Percentiles rank a stretch among this genome's conserved stretches.
phyloP scores from a whole-genome alignment of 2,113 vertebrate genomes.

The Bujurquina vittata region DNA sequence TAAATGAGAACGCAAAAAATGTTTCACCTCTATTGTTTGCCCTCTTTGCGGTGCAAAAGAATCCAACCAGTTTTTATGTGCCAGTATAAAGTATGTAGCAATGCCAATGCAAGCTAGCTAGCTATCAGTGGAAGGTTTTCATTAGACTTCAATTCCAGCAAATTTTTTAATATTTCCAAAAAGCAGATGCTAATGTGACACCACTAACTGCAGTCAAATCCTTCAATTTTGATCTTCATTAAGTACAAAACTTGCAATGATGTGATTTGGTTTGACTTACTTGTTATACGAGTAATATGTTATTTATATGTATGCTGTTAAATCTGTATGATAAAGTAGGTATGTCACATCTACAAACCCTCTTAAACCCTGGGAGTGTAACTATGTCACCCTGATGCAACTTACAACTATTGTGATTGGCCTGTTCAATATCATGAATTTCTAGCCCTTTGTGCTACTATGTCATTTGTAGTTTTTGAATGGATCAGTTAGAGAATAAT shows the following conservation, averaged over 20 bases:
- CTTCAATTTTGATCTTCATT: not conserved
- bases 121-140: not conserved
- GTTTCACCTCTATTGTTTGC: not conserved
- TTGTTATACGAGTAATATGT: not conserved
- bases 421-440: not conserved
- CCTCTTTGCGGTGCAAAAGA: not conserved
- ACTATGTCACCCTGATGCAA: not conserved
- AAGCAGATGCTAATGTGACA: not conserved
- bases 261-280: not conserved
- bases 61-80: not conserved
- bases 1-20: too few relatives aligned
- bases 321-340: not conserved
- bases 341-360: not conserved
- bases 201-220: not conserved
- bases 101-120: not conserved
- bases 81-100: not conserved
- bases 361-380: not conserved
- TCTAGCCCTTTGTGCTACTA: not conserved
- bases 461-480: not conserved
- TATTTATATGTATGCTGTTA: not conserved
- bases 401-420: too few relatives aligned
- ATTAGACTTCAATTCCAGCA: not conserved
- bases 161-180: slow-evolving; percentile 2
- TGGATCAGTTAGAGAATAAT: not conserved
- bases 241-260: not conserved